phyloP scores from a whole-genome alignment of 2,797 vertebrate genomes.

The Vespertilio murinus region DNA sequence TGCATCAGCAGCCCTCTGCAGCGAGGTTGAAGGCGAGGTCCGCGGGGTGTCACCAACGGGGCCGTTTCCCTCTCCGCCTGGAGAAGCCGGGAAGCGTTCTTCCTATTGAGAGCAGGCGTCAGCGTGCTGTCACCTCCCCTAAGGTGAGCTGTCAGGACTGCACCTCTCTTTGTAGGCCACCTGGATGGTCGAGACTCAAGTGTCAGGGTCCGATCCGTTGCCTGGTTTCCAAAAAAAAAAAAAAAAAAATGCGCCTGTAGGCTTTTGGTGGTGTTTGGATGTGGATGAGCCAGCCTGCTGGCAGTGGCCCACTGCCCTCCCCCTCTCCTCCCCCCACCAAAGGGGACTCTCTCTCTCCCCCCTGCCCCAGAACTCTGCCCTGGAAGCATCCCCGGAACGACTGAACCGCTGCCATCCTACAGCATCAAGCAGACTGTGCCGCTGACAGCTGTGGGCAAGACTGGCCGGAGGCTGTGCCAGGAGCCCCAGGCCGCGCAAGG shows the following conservation, averaged over 20 bases:
- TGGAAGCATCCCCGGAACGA: not conserved
- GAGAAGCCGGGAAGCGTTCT: conserved; percentile 66
- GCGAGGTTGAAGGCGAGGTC: conserved; percentile 78
- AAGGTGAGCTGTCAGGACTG: conserved; percentile 58
- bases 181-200: conserved; percentile 71
- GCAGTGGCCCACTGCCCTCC: not conserved
- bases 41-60: conserved; percentile 66
- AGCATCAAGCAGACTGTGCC: not conserved
- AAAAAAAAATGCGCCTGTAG: conserved; percentile 13
- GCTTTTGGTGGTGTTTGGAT: conserved; percentile 13
- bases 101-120: conserved; percentile 71
- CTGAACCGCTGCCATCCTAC: not conserved
- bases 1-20: conserved; percentile 77
- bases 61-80: conserved; percentile 60
- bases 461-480: conserved; percentile 21
- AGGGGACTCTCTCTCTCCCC: not conserved
- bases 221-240: conserved; percentile 18
- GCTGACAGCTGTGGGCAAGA: conserved; percentile 58
- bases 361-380: conserved; percentile 34
- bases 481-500: not conserved
- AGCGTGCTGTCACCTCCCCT: conserved; percentile 67
- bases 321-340: not conserved
- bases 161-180: conserved; percentile 76
- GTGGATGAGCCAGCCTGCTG: conserved; percentile 24
- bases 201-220: conserved; percentile 57